These are phyloP conservation scores for Pantherophis vulpinus DNA, from an alignment of 2,797 vertebrate species.

Conservation along the genomic window DNA sequence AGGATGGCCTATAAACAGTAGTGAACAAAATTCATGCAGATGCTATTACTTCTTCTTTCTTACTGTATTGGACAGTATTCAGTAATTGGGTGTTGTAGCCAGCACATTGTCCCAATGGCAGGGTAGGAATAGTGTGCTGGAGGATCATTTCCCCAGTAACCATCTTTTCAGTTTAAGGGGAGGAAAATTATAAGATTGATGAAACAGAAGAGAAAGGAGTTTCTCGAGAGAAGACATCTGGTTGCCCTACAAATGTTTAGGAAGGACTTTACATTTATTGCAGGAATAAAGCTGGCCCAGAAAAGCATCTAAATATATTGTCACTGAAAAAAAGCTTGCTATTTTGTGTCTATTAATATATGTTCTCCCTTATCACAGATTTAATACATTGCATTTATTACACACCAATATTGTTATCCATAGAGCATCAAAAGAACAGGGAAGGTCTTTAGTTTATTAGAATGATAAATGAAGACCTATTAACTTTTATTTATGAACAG, in stretches of 20 bases:
- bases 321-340: not conserved
- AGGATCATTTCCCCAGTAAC: not conserved
- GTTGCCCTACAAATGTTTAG: not conserved
- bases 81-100: not conserved
- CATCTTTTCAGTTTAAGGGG: not conserved
- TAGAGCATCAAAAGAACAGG: constrained; percentile 31
- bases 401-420: constrained; percentile 39
- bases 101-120: not conserved
- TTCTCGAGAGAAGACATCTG: not conserved
- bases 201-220: not conserved
- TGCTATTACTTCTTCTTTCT: not conserved
- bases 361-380: not conserved
- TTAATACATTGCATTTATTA: not conserved
- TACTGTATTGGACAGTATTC: not conserved
- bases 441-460: constrained; percentile 25
- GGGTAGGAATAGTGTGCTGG: not conserved
- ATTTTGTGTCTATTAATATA: not conserved
- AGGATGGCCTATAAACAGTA: not conserved
- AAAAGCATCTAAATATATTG: not conserved
- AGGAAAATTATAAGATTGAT: not conserved
- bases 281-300: not conserved
- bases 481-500: constrained; percentile 40
- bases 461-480: constrained; percentile 40
- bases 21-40: not conserved
- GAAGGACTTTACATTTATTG: not conserved